A percentile compares a stretch with the other conserved stretches of the same genome.
Evolutionary conservation across 2,888 invertebrate genomes (phyloP).

Genomic region (Plagiodera versicolora): DNA sequence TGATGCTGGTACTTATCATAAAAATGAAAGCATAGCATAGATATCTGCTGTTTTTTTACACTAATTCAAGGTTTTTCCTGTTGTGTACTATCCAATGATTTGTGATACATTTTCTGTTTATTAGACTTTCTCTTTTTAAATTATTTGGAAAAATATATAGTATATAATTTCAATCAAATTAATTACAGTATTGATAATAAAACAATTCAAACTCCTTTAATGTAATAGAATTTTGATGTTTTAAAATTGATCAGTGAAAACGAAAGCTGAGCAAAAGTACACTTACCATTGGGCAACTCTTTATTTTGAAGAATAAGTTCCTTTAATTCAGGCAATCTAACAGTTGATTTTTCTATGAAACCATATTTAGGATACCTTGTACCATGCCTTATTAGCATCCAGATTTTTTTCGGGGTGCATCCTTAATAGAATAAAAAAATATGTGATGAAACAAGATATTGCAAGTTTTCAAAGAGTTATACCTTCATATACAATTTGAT

Average conservation of each 20-base stretch:
- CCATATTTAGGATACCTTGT: constrained; percentile 70
- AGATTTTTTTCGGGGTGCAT: constrained; percentile 60
- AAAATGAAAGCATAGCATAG: neutral
- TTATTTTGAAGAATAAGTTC: constrained; percentile 60
- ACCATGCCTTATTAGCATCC: constrained; percentile 78
- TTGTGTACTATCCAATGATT: too few relatives aligned
- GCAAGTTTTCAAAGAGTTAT: constrained; percentile 26
- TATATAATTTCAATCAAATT: too few relatives aligned
- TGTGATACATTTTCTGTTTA: too few relatives aligned
- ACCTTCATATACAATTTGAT: constrained; percentile 64
- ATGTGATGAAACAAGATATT: neutral
- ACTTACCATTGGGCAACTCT: constrained; percentile 56
- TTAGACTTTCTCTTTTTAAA: too few relatives aligned
- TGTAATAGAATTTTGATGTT: too few relatives aligned
- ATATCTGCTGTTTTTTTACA: neutral
- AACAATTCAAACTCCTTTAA: too few relatives aligned
- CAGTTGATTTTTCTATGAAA: constrained; percentile 60
- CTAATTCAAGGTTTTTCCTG: neutral
- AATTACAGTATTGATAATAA: too few relatives aligned
- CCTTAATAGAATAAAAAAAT: constrained; percentile 30
- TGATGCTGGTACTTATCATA: neutral
- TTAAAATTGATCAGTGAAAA: too few relatives aligned
- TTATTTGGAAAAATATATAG: too few relatives aligned
- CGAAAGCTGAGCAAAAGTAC: too few relatives aligned
- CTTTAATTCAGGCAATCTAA: constrained; percentile 59